Evolutionary conservation across 1,140 invertebrate species (phyloP).

Genomic region (Nautilus pompilius): DNA sequence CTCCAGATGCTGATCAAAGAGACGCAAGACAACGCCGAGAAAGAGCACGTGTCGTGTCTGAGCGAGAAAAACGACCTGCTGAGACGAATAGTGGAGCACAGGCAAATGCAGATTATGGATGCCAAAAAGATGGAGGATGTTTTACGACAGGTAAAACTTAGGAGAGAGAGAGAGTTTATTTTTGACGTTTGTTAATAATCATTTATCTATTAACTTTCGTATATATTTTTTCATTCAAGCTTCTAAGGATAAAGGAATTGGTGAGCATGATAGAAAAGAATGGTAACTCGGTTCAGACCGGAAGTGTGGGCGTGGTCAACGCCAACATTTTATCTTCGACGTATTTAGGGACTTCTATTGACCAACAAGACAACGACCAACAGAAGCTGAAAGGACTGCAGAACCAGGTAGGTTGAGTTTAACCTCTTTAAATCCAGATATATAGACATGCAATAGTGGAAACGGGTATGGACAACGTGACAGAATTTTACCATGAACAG

Average conservation of each 20-base stretch:
- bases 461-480: no score
- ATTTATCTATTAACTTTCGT: not conserved
- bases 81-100: constrained; percentile 25
- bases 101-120: constrained; percentile 30
- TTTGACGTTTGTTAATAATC: not conserved
- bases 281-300: not conserved
- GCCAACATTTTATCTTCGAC: no score
- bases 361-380: no score
- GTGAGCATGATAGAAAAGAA: not conserved
- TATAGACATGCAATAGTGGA: no score
- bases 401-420: no score
- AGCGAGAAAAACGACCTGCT: constrained; percentile 33
- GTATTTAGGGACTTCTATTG: no score
- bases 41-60: constrained; percentile 28
- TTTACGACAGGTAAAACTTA: constrained; percentile 19
- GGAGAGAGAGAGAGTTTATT: no score
- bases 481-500: no score
- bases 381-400: no score
- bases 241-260: not conserved
- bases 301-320: constrained; percentile 1
- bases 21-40: constrained; percentile 20
- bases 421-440: no score
- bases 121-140: constrained; percentile 28
- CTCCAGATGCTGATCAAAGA: constrained; percentile 10
- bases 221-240: not conserved